phyloP scores from a whole-genome alignment of 2,113 vertebrate species.

The Menura novaehollandiae region DNA sequence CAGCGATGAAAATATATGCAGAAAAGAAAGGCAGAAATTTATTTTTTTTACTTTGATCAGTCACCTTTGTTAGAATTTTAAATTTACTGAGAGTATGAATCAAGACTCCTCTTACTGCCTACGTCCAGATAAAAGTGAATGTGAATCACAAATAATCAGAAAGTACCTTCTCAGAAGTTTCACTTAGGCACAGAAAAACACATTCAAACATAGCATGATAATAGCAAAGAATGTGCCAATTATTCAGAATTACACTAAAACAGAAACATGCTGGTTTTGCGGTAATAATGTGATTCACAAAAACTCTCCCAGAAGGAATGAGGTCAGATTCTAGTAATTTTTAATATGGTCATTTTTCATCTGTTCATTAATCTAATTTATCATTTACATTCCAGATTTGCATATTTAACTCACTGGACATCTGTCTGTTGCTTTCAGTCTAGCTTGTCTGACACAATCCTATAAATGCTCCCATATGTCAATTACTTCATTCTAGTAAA shows the following conservation, averaged over 20 bases:
- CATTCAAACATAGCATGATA: not conserved
- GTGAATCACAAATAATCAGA: not conserved
- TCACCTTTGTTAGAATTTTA: not conserved
- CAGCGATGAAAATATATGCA: not conserved
- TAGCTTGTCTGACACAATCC: not conserved
- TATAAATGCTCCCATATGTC: constrained; percentile 42
- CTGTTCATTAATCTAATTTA: not conserved
- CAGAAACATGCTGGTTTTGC: not conserved
- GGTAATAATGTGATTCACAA: not conserved
- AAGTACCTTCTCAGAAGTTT: not conserved
- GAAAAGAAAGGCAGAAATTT: not conserved
- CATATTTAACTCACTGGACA: not conserved
- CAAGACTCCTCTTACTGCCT: not conserved
- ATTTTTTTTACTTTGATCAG: not conserved
- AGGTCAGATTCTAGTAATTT: not conserved
- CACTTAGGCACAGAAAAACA: not conserved
- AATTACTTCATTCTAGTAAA: constrained; percentile 49
- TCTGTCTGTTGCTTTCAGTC: constrained; percentile 30
- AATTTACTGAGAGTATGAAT: not conserved
- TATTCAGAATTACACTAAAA: not conserved
- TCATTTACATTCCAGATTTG: constrained; percentile 2
- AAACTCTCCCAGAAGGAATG: not conserved
- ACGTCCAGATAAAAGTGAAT: not conserved
- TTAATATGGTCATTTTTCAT: not conserved
- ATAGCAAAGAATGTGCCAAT: not conserved